These are phyloP conservation scores for Theretra japonica DNA, from an alignment of 2,888 invertebrate genomes.

Conservation along the genomic window DNA sequence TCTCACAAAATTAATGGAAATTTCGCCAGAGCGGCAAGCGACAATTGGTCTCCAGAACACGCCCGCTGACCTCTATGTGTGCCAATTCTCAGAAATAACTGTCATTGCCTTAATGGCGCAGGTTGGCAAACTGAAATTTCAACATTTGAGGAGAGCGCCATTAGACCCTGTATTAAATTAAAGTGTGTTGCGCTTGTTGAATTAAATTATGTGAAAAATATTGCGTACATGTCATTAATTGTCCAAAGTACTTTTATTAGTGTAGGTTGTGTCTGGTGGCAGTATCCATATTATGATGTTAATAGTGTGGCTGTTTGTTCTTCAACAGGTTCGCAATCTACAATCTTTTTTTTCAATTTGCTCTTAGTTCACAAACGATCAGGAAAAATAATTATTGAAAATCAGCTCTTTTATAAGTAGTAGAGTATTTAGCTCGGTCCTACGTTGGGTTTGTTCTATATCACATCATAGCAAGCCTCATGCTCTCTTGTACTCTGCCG, in stretches of 20 bases:
- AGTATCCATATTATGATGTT: no score
- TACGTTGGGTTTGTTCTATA: no score
- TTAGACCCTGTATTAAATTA: background rate
- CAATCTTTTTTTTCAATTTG: no score
- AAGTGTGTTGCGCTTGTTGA: constrained; percentile 33
- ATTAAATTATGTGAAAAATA: background rate
- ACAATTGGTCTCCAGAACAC: constrained; percentile 21
- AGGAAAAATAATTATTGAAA: no score
- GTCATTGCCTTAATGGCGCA: constrained; percentile 19
- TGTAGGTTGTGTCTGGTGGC: background rate
- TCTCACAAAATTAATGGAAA: constrained; percentile 19
- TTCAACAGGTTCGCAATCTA: no score
- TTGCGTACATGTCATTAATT: background rate
- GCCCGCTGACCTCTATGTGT: constrained; percentile 20
- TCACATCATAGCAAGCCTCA: no score
- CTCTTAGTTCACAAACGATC: no score
- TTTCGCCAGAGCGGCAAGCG: constrained; percentile 17
- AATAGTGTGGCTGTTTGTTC: no score
- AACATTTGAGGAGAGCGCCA: background rate
- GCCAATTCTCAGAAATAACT: constrained; percentile 23
- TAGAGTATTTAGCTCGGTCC: no score
- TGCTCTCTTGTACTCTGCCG: no score
- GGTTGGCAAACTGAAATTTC: constrained; percentile 16
- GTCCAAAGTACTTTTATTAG: background rate
- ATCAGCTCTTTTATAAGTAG: no score